Conservation (phyloP, 2,113 vertebrate species). For the Thunnus maccoyii region DNA sequence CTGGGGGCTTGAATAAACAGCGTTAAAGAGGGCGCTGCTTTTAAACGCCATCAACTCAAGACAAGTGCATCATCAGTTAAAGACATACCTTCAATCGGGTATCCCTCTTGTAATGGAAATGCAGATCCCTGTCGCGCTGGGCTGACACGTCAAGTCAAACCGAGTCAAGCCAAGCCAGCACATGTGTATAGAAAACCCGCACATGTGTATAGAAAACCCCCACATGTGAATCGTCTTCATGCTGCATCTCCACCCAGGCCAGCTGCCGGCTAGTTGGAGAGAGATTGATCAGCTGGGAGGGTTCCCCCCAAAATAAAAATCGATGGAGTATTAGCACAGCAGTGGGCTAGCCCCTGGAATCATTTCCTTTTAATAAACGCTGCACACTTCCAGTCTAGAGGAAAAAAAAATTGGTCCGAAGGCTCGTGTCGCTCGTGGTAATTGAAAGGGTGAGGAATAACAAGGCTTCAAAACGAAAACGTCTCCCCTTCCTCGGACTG, state of each 20-base stretch:
- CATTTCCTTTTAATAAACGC: slow-evolving; percentile 58
- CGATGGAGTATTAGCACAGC: slow-evolving; percentile 55
- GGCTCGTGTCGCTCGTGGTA: slow-evolving; percentile 32
- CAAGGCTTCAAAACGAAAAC: slow-evolving; percentile 15
- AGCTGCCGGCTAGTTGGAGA: slow-evolving; percentile 34
- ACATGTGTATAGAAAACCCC: too few species aligned
- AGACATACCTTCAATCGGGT: too few species aligned
- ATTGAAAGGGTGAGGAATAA: slow-evolving; percentile 56
- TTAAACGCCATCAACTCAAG: too few species aligned
- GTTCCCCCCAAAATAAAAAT: slow-evolving; percentile 61
- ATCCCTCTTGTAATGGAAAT: too few species aligned
- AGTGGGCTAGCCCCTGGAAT: slow-evolving; percentile 34
- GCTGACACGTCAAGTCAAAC: too few species aligned
- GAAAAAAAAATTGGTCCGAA: not conserved
- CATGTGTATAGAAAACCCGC: too few species aligned
- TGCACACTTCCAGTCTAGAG: slow-evolving; percentile 26
- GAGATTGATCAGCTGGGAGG: slow-evolving; percentile 65
- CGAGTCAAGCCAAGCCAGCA: too few species aligned
- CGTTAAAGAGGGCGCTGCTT: too few species aligned
- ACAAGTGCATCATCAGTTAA: too few species aligned
- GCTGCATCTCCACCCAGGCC: slow-evolving; percentile 12
- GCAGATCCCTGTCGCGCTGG: too few species aligned
- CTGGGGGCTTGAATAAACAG: too few species aligned
- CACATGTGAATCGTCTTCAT: slow-evolving; percentile 13
- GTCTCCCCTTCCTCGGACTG: slow-evolving; percentile 38